Evolutionary conservation across 2,888 invertebrate species (phyloP).

Genomic region (Mantis religiosa): DNA sequence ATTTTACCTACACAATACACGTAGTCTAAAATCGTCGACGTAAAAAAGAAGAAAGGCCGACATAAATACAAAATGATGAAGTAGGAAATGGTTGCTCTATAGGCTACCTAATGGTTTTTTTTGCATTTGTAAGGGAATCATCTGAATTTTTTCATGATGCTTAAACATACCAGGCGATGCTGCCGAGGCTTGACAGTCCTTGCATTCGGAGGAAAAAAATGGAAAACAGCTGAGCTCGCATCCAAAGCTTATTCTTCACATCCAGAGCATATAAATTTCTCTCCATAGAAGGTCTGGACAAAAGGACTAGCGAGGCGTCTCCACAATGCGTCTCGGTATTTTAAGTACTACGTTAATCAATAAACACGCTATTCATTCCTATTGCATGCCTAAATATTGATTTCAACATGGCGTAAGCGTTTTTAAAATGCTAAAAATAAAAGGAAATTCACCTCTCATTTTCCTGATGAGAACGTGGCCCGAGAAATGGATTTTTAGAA

Average conservation of each 20-base stretch:
- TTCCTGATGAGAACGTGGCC: not conserved
- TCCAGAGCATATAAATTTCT: not conserved
- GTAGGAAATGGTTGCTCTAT: not conserved
- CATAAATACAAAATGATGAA: not conserved
- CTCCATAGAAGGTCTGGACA: not conserved
- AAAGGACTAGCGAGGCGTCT: not conserved
- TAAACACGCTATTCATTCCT: not conserved
- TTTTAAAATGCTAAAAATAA: not conserved
- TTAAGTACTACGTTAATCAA: not conserved
- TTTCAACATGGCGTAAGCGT: not conserved
- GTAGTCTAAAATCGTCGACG: not conserved
- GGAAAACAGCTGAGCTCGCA: not conserved
- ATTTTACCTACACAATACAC: not conserved
- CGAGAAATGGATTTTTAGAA: not conserved
- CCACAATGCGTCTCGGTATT: not conserved
- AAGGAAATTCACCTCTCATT: not conserved
- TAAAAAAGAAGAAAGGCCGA: not conserved
- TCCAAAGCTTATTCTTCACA: not conserved
- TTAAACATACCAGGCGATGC: not conserved
- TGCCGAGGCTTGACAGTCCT: not conserved
- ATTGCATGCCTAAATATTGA: not conserved
- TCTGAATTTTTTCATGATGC: not conserved
- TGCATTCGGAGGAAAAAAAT: not conserved
- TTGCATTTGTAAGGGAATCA: not conserved
- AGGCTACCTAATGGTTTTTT: not conserved